These are phyloP conservation scores for Dichetophora obliterata DNA, from an alignment of 2,888 invertebrate genomes.

Conservation along the genomic window DNA sequence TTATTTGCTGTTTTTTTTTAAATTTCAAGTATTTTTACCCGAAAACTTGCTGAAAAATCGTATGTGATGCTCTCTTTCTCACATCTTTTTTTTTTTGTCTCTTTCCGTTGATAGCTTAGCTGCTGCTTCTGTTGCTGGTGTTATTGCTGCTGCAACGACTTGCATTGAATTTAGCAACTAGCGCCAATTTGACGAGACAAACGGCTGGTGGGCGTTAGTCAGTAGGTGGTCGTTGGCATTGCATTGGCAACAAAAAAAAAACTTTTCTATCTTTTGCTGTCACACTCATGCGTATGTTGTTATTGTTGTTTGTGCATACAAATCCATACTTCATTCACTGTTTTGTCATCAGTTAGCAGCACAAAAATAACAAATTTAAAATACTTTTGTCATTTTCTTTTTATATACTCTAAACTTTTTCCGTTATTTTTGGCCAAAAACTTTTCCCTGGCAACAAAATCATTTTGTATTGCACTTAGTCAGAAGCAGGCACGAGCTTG, in stretches of 20 bases:
- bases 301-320: slow-evolving; percentile 18
- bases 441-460: slow-evolving; percentile 25
- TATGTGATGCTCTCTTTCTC: not conserved
- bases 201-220: slow-evolving; percentile 48
- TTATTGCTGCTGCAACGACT: not conserved
- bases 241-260: slow-evolving; percentile 13
- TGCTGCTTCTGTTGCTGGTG: not conserved
- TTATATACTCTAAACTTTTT: not conserved
- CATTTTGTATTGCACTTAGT: slow-evolving; percentile 2
- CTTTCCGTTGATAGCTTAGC: not conserved
- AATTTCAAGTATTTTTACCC: slow-evolving; percentile 6
- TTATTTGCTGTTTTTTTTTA: not conserved
- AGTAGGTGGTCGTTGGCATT: slow-evolving; percentile 48
- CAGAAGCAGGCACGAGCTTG: not conserved
- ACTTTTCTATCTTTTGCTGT: not conserved
- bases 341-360: slow-evolving; percentile 30
- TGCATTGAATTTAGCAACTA: slow-evolving; percentile 26
- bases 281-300: not conserved
- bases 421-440: slow-evolving; percentile 12
- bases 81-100: not conserved
- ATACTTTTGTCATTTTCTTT: not conserved
- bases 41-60: not conserved
- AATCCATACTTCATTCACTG: slow-evolving; percentile 23
- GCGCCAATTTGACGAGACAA: slow-evolving; percentile 53
- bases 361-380: slow-evolving; percentile 11